A percentile compares a stretch with the other conserved stretches of the same genome.
phyloP scores from a whole-genome alignment of 2,888 invertebrate species.

The Dinocampus coccinellae region DNA sequence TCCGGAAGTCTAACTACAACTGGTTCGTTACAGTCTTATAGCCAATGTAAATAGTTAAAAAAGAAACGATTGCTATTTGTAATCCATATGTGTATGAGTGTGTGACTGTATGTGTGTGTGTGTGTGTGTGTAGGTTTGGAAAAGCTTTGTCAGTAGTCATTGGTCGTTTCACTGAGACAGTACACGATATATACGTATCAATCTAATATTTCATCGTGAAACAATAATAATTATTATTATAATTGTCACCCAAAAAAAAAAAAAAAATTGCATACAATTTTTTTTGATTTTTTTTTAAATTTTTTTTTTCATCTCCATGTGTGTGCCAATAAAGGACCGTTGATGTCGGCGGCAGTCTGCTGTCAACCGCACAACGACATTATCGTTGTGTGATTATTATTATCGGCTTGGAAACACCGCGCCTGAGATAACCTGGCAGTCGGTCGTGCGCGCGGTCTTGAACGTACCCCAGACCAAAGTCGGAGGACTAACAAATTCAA shows the following conservation, averaged over 20 bases:
- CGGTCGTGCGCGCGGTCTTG: slow-evolving; percentile 10
- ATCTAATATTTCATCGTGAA: neutral
- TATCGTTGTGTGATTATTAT: slow-evolving; percentile 45
- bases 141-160: slow-evolving; percentile 29
- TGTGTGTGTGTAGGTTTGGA: neutral
- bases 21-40: slow-evolving; percentile 36
- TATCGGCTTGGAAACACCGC: slow-evolving; percentile 46
- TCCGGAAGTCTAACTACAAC: slow-evolving; percentile 47
- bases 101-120: neutral
- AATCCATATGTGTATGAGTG: neutral
- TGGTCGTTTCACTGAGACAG: slow-evolving; percentile 16
- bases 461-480: neutral
- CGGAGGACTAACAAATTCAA: neutral
- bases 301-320: too few species aligned
- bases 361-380: slow-evolving; percentile 24
- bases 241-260: too few species aligned
- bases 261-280: neutral
- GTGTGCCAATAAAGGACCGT: slow-evolving; percentile 4
- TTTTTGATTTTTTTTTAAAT: neutral
- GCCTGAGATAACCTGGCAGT: slow-evolving; percentile 45
- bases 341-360: neutral
- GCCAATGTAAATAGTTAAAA: slow-evolving; percentile 33
- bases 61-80: slow-evolving; percentile 30
- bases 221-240: too few species aligned
- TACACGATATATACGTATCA: neutral